phyloP scores from a whole-genome alignment of 64 coral and sea anemone genomes.

The Porites australiensis region DNA sequence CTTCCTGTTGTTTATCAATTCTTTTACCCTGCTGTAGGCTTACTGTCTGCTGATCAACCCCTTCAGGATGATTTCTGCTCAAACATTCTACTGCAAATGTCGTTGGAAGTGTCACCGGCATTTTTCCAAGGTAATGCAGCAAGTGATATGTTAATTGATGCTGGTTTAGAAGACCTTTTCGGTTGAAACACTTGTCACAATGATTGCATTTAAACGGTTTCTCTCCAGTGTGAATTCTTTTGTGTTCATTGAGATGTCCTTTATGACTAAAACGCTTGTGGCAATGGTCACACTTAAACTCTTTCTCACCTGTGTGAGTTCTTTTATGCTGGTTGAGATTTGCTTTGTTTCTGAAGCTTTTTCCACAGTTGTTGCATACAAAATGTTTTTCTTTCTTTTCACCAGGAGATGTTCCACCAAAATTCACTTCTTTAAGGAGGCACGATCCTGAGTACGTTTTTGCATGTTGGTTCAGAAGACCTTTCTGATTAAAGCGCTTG shows the following conservation, averaged over 20 bases:
- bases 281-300: constrained; percentile 4
- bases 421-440: neutral
- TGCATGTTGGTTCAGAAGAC: constrained; percentile 35
- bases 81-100: no score
- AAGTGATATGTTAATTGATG: neutral
- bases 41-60: no score
- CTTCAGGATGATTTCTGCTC: no score
- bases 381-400: constrained; percentile 38
- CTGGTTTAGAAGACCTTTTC: neutral
- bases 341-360: neutral
- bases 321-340: constrained; percentile 27
- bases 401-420: neutral
- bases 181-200: constrained; percentile 29
- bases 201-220: constrained; percentile 3
- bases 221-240: constrained; percentile 26
- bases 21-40: no score
- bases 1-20: no score
- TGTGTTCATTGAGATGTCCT: neutral
- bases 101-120: no score
- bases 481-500: neutral
- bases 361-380: constrained; percentile 14
- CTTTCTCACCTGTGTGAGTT: constrained; percentile 41
- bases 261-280: constrained; percentile 19
- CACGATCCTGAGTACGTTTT: constrained; percentile 4
- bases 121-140: no score